These are phyloP conservation scores for Megastigmus dorsalis DNA, from an alignment of 2,888 invertebrate species.

Conservation along the genomic window DNA sequence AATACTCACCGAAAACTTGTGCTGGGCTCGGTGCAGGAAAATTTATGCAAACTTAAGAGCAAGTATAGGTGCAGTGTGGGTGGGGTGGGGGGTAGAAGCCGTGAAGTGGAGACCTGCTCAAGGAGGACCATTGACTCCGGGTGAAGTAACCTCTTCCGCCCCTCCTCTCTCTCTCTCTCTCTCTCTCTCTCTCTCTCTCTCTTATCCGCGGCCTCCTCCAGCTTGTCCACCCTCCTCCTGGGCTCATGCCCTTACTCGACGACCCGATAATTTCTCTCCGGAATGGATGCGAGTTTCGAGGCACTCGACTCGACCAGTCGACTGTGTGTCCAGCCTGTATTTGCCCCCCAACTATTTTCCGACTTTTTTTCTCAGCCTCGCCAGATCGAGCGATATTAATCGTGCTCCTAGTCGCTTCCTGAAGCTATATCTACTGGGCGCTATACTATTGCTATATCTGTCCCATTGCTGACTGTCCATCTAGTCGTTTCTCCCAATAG, in stretches of 20 bases:
- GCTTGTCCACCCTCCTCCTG: no score
- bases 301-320: not conserved
- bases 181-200: not conserved
- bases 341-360: no score
- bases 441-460: no score
- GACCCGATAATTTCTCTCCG: not conserved
- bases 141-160: not conserved
- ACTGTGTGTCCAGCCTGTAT: no score
- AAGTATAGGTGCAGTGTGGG: no score
- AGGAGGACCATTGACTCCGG: not conserved
- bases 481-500: not conserved
- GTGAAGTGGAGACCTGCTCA: not conserved
- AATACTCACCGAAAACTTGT: constrained; percentile 12
- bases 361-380: no score
- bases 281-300: not conserved
- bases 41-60: constrained; percentile 43
- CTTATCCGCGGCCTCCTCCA: no score
- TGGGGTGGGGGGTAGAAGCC: not conserved
- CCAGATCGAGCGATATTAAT: constrained; percentile 21
- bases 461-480: no score
- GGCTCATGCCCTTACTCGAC: no score
- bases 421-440: no score
- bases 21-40: not conserved
- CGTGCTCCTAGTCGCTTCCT: not conserved
- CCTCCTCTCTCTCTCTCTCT: not conserved